phyloP scores from a whole-genome alignment of 2,888 invertebrate species.

The Agonum fuliginosum region DNA sequence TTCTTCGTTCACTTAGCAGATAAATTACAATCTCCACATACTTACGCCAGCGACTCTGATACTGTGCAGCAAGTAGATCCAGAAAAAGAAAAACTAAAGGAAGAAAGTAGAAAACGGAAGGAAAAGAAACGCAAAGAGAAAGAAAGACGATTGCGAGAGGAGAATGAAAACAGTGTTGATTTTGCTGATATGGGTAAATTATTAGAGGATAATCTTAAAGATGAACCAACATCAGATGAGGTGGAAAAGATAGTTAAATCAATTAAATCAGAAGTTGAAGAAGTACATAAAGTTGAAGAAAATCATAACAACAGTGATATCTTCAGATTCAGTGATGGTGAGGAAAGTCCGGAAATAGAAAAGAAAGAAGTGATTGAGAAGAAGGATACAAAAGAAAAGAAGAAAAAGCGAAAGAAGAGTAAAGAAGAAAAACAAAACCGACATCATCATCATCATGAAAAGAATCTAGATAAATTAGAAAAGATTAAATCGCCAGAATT shows the following conservation, averaged over 20 bases:
- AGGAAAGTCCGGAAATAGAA: slow-evolving; percentile 75
- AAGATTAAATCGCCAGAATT: slow-evolving; percentile 68
- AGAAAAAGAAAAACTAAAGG: slow-evolving; percentile 71
- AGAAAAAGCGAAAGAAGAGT: slow-evolving; percentile 89
- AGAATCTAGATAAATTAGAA: slow-evolving; percentile 68
- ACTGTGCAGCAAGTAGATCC: slow-evolving; percentile 64
- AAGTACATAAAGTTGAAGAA: slow-evolving; percentile 67
- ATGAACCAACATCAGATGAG: slow-evolving; percentile 76
- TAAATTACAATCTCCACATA: slow-evolving; percentile 69
- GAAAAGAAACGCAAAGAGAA: slow-evolving; percentile 81
- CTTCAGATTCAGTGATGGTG: slow-evolving; percentile 78
- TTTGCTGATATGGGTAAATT: slow-evolving; percentile 88
- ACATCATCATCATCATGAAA: slow-evolving; percentile 79
- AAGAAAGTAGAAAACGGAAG: slow-evolving; percentile 77
- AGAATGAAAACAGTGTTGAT: slow-evolving; percentile 86
- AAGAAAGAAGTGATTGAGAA: slow-evolving; percentile 67
- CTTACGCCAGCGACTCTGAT: slow-evolving; percentile 75
- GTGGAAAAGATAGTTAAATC: slow-evolving; percentile 67
- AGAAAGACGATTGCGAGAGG: slow-evolving; percentile 71
- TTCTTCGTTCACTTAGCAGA: slow-evolving; percentile 66
- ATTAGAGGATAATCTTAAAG: slow-evolving; percentile 86
- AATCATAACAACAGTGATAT: slow-evolving; percentile 73
- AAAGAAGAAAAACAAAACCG: slow-evolving; percentile 85
- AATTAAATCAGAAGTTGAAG: slow-evolving; percentile 68
- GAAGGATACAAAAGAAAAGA: slow-evolving; percentile 83